A percentile compares a stretch with the other conserved stretches of the same genome.
Conservation (phyloP, 2,113 vertebrate species). For the Silurus glanis region DNA sequence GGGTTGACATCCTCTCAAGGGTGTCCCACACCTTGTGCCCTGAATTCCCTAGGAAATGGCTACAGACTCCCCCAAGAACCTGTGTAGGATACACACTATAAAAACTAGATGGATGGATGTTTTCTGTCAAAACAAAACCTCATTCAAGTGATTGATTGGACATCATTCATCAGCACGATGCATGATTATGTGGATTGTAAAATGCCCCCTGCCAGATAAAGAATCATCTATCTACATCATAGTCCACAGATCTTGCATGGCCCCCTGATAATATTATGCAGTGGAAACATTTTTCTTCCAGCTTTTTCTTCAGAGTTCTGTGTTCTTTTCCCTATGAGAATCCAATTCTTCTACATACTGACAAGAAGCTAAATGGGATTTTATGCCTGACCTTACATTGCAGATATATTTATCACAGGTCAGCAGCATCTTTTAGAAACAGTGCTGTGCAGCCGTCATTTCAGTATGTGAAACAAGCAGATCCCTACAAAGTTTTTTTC, state of each 20-base stretch:
- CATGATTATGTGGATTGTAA: neutral
- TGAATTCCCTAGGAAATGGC: too few relatives aligned
- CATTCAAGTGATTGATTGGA: neutral
- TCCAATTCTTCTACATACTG: slow-evolving; percentile 19
- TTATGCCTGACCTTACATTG: slow-evolving; percentile 29
- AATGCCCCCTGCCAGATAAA: slow-evolving; percentile 42
- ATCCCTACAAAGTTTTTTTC: slow-evolving; percentile 16
- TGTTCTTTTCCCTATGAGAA: neutral
- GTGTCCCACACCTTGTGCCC: too few relatives aligned
- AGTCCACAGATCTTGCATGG: slow-evolving; percentile 41
- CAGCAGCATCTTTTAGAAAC: slow-evolving; percentile 30
- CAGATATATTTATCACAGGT: slow-evolving; percentile 20
- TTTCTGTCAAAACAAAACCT: too few relatives aligned
- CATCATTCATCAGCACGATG: neutral
- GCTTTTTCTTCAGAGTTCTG: slow-evolving; percentile 2
- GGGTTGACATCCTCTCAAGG: too few relatives aligned
- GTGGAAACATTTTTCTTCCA: neutral
- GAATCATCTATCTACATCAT: slow-evolving; percentile 40
- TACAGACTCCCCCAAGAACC: too few relatives aligned
- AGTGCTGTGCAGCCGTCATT: neutral
- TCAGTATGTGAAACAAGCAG: slow-evolving; percentile 36
- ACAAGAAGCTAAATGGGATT: slow-evolving; percentile 31
- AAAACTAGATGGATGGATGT: too few relatives aligned
- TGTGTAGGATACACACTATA: too few relatives aligned
- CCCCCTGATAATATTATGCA: slow-evolving; percentile 45